phyloP scores from a whole-genome alignment of 1,140 invertebrate species.

The Paraescarpia echinospica region DNA sequence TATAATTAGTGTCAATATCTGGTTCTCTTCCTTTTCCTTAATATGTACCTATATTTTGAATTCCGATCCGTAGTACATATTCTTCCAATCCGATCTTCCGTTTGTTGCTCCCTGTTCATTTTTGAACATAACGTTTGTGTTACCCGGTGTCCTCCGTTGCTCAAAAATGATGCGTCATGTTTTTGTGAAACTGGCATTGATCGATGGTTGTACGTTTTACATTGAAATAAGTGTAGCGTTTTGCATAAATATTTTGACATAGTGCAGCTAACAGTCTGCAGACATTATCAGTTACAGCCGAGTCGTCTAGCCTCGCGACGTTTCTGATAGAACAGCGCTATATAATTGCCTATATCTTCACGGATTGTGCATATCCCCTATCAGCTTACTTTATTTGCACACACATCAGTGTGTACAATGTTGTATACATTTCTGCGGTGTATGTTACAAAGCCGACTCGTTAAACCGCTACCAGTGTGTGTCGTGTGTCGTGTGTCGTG shows the following conservation, averaged over 20 bases:
- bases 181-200: neutral
- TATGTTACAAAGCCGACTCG: neutral
- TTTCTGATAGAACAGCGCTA: neutral
- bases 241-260: neutral
- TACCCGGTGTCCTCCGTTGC: neutral
- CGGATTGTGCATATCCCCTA: neutral
- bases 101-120: too few species aligned
- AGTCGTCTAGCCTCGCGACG: neutral
- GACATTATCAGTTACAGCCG: neutral
- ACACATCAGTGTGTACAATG: neutral
- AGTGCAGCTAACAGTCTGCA: neutral
- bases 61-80: too few species aligned
- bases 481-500: neutral
- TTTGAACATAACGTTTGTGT: too few species aligned
- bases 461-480: neutral
- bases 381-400: neutral
- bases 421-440: neutral
- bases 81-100: too few species aligned
- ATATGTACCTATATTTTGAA: too few species aligned
- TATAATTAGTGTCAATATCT: too few species aligned
- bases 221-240: neutral
- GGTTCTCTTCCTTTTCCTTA: too few species aligned
- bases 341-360: neutral
- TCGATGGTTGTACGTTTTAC: neutral
- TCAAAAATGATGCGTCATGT: neutral